phyloP scores from a whole-genome alignment of 2,797 vertebrate species.

The Moxostoma hubbsi region DNA sequence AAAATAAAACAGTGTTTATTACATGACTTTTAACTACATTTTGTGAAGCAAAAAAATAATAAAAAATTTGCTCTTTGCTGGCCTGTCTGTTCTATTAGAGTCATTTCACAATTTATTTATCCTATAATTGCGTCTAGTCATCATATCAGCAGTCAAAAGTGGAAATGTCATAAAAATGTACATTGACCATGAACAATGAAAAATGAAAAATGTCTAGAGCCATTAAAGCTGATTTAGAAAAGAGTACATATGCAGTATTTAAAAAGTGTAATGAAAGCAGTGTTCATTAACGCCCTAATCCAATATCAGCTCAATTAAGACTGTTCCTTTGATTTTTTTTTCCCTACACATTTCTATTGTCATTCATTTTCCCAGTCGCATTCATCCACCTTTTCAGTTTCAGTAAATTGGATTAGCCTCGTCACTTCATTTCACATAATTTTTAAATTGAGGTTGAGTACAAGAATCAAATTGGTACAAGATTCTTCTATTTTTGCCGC shows the following conservation, averaged over 20 bases:
- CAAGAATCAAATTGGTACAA: not conserved
- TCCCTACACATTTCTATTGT: conserved; percentile 29
- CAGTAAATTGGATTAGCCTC: conserved; percentile 43
- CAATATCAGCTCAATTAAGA: not conserved
- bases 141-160: conserved; percentile 16
- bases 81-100: not conserved
- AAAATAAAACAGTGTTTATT: not conserved
- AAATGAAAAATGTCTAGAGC: conserved; percentile 17
- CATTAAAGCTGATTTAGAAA: conserved; percentile 19
- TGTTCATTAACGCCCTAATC: not conserved
- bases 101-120: conserved; percentile 17
- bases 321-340: conserved; percentile 33
- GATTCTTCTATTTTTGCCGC: not conserved
- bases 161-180: conserved; percentile 22
- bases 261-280: conserved; percentile 21
- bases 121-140: conserved; percentile 40
- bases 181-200: conserved; percentile 13
- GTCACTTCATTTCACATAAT: conserved; percentile 21
- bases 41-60: conserved; percentile 24
- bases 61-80: not conserved
- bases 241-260: conserved; percentile 22
- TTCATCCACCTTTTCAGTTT: conserved; percentile 39
- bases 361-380: conserved; percentile 28
- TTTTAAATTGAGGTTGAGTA: not conserved
- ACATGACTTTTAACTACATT: conserved; percentile 4